Conservation (phyloP, 2,888 invertebrate genomes). For the Cylloceria caligata region DNA sequence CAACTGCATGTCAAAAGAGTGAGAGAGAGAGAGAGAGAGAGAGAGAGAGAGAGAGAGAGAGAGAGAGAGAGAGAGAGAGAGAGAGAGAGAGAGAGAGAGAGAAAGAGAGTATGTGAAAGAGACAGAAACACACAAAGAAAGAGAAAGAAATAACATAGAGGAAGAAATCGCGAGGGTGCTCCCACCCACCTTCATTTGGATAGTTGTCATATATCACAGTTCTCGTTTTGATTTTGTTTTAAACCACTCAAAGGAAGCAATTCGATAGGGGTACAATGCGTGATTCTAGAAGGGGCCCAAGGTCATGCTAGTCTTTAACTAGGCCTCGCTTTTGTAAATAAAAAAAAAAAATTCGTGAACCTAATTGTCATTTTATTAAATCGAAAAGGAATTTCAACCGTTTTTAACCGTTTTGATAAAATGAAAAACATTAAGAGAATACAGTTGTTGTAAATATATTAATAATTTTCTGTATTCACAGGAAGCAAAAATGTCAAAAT, state of each 20-base stretch:
- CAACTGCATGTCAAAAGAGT: slow-evolving; percentile 25
- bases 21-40: slow-evolving; percentile 12
- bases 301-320: background rate
- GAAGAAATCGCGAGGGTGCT: slow-evolving; percentile 57
- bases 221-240: slow-evolving; percentile 30
- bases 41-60: background rate
- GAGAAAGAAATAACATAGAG: background rate
- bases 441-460: background rate
- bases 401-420: background rate
- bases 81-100: slow-evolving; percentile 10
- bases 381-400: background rate
- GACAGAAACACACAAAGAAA: background rate
- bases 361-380: background rate
- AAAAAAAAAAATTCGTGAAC: background rate
- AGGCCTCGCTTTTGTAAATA: background rate
- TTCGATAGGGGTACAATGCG: slow-evolving; percentile 3
- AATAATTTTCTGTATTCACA: background rate
- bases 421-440: background rate
- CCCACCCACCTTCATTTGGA: slow-evolving; percentile 43
- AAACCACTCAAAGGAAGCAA: slow-evolving; percentile 22
- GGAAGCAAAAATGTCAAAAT: background rate
- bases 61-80: background rate
- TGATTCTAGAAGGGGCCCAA: background rate
- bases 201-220: slow-evolving; percentile 72
- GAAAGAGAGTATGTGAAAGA: background rate